Base-by-base conservation (phyloP, 2,113 vertebrate species). In the Machaerirhynchus nigripectus region DNA sequence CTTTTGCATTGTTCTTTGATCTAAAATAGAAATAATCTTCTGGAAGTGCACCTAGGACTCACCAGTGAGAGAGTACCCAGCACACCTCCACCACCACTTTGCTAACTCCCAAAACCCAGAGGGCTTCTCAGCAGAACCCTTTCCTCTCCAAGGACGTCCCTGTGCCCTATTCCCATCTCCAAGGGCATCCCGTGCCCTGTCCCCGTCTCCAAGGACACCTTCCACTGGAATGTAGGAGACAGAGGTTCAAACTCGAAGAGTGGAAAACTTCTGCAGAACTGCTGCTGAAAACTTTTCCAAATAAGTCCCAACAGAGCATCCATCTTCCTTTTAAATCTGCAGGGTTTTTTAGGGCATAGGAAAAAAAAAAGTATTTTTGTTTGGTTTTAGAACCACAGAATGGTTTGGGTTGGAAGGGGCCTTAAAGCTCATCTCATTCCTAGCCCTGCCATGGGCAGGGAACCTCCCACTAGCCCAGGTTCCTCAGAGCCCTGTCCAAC, bases 131-230 rank as follows among this genome's bases (percentile, higher is more conserved):
- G 26, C 35, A 93, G 46, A 85, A 65, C 26, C 68, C 27, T 56
- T n/a, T 75, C 44, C 10, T 57, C 63, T 37, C 49, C 53, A 73
- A 70, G 30, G 70, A 44, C 56, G 44, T 42, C 42, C 23, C 44
- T 17, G 27, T 31, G 52, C 49, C 60, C 23, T 24, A 1, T 5
- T 4, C 21, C 17, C 17, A 11, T 11, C 9, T 11, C 46, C 31
- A 50, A 23, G 21, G 35, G 44, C 20, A 22, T 8, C 30, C 52
- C 28, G 52, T 53, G 52, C 18, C 0, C 0, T 71, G 3, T 21
- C 10, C 19, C 10, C 16, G 6, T 35, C 21, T 19, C 56, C n/a
- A 55, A 16, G 42, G 26, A 56, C 15, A 26, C 0, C 0, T 88
- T 70, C 28, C 55, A 35, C 24, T 15, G 27, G 10, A 74, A 53